Evolutionary conservation across 2,888 invertebrate species (phyloP), one percentile per base, ranked within the genome.

Genomic region (Volucella inanis): DNA sequence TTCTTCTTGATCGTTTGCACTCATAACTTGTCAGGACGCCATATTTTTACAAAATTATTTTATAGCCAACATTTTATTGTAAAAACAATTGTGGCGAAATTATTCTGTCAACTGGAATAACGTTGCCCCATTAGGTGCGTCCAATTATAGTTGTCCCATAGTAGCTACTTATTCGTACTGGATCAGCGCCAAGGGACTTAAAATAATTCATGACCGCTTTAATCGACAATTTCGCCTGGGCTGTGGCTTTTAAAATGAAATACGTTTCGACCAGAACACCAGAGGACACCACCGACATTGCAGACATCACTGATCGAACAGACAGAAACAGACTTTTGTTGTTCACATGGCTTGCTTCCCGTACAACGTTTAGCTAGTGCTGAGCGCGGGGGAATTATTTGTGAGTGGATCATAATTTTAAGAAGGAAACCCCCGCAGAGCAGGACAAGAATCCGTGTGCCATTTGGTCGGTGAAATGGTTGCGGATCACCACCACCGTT

Each of bases 341-440:
- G 78, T 78, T 78, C 78, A 83, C 74, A 72, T 68, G 74, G 41
- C 12, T 6, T 6, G 31, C 6, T 22, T 39, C 12, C 12, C 47
- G 39, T 39, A 11, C 22, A 18, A 1, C 8, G n/a, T 59, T 31
- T 31, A 49, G 41, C 70, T 31, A 59, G 41, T 39, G 62, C n/a
- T 31, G 22, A 39, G 67, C 52, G 18, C 80, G 65, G 57, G 75
- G 65, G 61, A 67, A 61, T 55, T 75, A 79, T 75, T 75, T 45
- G 64, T 65, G 70, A 84, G 84, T 85, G 84, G 75, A 62, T 81
- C 65, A 80, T 81, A 81, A 81, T 81, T 85, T 76, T 55, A 52
- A 54, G 57, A 74, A 45, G 15, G 18, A 39, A 74, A 79, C 79
- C 79, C 79, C 59, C 83, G 61, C 84, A 75, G 15, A 47, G 45